These are phyloP conservation scores for Anisognathus igniventris DNA, from an alignment of 2,797 vertebrate species.

Conservation along the genomic window DNA sequence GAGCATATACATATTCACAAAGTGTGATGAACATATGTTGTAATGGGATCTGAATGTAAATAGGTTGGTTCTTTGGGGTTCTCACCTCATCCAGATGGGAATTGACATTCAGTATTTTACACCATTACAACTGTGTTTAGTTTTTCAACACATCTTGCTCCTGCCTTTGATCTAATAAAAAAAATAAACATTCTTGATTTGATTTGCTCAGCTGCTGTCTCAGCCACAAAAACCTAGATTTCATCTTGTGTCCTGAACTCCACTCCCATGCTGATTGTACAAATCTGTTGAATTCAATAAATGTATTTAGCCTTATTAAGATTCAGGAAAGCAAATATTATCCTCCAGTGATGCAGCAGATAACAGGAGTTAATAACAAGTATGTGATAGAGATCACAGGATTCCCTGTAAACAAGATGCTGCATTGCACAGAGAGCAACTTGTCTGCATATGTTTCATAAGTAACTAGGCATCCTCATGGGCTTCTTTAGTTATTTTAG, in stretches of 20 bases:
- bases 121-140: neutral
- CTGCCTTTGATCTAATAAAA: conserved; percentile 37
- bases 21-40: neutral
- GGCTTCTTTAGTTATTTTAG: conserved; percentile 62
- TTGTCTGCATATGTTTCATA: conserved; percentile 66
- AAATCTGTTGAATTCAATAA: conserved; percentile 46
- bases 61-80: conserved; percentile 16
- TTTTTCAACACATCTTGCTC: conserved; percentile 48
- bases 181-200: conserved; percentile 53
- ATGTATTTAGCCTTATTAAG: conserved; percentile 57
- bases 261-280: conserved; percentile 26
- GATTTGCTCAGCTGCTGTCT: conserved; percentile 56
- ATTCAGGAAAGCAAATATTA: conserved; percentile 55
- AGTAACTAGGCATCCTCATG: conserved; percentile 55
- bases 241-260: conserved; percentile 32
- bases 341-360: conserved; percentile 56
- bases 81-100: conserved; percentile 51
- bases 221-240: conserved; percentile 21
- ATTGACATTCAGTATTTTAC: conserved; percentile 22
- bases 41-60: conserved; percentile 37
- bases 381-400: conserved; percentile 65
- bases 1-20: neutral
- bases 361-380: conserved; percentile 62
- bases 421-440: conserved; percentile 49
- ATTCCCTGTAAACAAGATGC: conserved; percentile 70